phyloP scores from a whole-genome alignment of 2,113 vertebrate species.

The Nannospalax galili region DNA sequence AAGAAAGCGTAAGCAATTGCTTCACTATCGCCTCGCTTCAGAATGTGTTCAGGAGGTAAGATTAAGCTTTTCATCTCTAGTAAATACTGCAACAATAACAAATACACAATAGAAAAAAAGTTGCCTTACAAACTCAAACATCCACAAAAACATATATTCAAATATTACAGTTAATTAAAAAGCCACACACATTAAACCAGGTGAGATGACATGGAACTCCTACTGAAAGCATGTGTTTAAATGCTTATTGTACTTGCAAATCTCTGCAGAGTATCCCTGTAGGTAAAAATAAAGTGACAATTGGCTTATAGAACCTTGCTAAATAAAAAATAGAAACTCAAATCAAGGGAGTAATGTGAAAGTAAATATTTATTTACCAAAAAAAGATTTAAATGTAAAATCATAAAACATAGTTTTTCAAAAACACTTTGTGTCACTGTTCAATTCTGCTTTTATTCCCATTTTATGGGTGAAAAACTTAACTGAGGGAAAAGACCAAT shows the following conservation, averaged over 20 bases:
- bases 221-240: conserved; percentile 25
- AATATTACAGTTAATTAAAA: conserved; percentile 48
- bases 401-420: conserved; percentile 35
- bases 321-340: conserved; percentile 55
- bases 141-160: conserved; percentile 36
- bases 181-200: conserved; percentile 17
- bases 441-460: conserved; percentile 43
- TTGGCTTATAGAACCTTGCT: neutral
- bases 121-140: conserved; percentile 47
- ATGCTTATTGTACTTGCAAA: conserved; percentile 57
- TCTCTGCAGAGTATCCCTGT: conserved; percentile 28
- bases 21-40: conserved; percentile 99
- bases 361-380: conserved; percentile 50
- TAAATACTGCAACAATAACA: conserved; percentile 91
- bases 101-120: conserved; percentile 47
- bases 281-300: conserved; percentile 55
- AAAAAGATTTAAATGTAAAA: conserved; percentile 27
- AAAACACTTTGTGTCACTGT: conserved; percentile 32
- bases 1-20: conserved; percentile 99
- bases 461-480: conserved; percentile 37
- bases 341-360: conserved; percentile 42
- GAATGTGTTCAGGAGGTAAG: conserved; percentile 98
- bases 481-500: conserved; percentile 14
- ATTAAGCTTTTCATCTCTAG: conserved; percentile 99
- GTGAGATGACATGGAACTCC: conserved; percentile 35